A percentile compares a stretch with the other conserved stretches of the same genome.
Conservation (phyloP, 2,888 invertebrate genomes). For the Syrphus vitripennis region DNA sequence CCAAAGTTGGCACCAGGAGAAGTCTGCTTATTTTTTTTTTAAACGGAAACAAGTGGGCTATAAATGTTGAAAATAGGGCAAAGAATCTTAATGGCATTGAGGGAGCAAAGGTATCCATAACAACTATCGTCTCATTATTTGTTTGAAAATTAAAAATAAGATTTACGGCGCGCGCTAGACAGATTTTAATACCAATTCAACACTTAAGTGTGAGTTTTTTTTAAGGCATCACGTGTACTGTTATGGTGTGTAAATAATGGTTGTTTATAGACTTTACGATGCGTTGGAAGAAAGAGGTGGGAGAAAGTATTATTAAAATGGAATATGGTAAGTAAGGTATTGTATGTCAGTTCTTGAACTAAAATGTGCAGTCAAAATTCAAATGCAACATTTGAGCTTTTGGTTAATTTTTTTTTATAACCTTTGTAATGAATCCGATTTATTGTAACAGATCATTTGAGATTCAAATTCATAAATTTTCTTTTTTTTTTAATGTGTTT, state of each 20-base stretch:
- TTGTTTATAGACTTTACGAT: conserved; percentile 7
- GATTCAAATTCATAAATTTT: neutral
- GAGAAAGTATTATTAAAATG: neutral
- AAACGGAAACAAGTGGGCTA: conserved; percentile 36
- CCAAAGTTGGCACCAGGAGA: neutral
- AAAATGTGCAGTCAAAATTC: neutral
- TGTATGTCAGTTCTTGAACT: neutral
- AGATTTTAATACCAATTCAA: conserved; percentile 29
- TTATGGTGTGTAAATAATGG: conserved; percentile 4
- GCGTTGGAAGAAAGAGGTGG: neutral
- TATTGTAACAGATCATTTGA: neutral
- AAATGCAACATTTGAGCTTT: neutral
- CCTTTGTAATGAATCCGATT: neutral
- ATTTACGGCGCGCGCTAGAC: conserved; percentile 36
- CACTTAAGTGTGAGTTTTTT: conserved; percentile 4
- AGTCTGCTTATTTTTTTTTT: neutral
- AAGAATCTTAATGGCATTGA: conserved; percentile 8
- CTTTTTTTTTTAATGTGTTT: neutral
- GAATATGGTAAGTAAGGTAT: neutral
- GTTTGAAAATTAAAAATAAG: conserved; percentile 19
- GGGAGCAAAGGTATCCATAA: neutral
- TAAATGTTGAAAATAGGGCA: conserved; percentile 37
- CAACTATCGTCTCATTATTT: neutral
- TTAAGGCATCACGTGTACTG: conserved; percentile 6
- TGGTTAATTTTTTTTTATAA: neutral